Evolutionary conservation across 2,888 invertebrate species (phyloP).

Genomic region (Blera fallax): DNA sequence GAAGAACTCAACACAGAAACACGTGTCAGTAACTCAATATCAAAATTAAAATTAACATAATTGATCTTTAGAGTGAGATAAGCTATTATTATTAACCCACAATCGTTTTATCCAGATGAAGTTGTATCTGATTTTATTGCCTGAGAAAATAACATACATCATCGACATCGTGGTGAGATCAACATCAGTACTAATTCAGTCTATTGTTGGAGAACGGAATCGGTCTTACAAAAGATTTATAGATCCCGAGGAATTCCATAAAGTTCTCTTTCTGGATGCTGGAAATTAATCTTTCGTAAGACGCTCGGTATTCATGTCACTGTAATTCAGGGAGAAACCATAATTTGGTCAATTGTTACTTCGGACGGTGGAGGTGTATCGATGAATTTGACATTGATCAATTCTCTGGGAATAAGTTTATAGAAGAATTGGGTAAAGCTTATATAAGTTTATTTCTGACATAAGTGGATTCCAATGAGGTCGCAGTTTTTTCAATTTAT

Average conservation of each 20-base stretch:
- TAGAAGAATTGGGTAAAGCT: neutral
- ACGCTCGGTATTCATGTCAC: neutral
- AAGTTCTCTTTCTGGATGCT: neutral
- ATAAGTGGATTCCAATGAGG: neutral
- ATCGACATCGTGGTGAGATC: neutral
- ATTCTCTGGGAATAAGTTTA: neutral
- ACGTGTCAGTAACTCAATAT: neutral
- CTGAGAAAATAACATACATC: neutral
- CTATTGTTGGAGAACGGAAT: constrained; percentile 12
- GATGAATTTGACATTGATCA: constrained; percentile 23
- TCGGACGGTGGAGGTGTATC: neutral
- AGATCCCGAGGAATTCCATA: neutral
- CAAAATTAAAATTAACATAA: constrained; percentile 11
- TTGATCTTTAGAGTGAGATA: constrained; percentile 23
- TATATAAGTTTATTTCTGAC: neutral
- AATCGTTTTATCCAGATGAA: neutral
- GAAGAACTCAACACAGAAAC: neutral
- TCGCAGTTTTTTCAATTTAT: neutral
- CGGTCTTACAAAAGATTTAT: neutral
- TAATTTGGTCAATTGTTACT: constrained; percentile 24
- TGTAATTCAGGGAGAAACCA: neutral
- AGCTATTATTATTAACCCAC: constrained; percentile 4
- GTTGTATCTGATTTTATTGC: neutral
- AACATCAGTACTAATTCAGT: constrained; percentile 10
- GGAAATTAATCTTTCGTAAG: neutral